These are phyloP conservation scores for Eciton burchellii DNA, from an alignment of 1,140 invertebrate genomes.

Conservation along the genomic window DNA sequence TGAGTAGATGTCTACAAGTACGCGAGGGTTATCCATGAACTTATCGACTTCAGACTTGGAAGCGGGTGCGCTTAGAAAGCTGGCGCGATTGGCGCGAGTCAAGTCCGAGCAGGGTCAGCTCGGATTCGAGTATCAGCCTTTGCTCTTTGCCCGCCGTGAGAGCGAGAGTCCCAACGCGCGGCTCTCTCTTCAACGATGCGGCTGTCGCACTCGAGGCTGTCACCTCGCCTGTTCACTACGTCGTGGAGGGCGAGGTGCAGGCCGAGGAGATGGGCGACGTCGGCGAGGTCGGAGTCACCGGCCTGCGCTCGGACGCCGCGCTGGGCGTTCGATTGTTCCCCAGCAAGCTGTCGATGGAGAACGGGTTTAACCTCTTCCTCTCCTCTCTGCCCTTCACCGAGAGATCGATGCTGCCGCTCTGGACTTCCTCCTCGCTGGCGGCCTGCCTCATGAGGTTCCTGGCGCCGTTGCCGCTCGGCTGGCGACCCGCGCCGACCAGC, in stretches of 20 bases:
- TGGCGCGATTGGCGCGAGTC: background rate
- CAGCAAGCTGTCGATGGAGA: constrained; percentile 94
- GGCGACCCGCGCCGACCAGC: constrained; percentile 70
- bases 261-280: constrained; percentile 78
- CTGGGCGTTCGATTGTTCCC: constrained; percentile 89
- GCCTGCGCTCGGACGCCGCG: constrained; percentile 75
- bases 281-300: constrained; percentile 77
- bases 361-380: constrained; percentile 90
- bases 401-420: constrained; percentile 84
- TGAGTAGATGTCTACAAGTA: constrained; percentile 42
- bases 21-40: constrained; percentile 44
- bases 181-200: constrained; percentile 7
- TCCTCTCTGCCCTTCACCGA: constrained; percentile 86
- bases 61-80: background rate
- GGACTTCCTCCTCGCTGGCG: constrained; percentile 84
- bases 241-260: constrained; percentile 82
- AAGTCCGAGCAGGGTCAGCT: background rate
- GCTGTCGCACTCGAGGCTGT: no score
- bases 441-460: constrained; percentile 67
- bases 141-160: no score
- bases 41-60: constrained; percentile 37
- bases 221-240: constrained; percentile 78
- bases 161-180: no score
- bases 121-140: background rate
- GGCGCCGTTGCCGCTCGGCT: constrained; percentile 70